phyloP scores from a whole-genome alignment of 2,797 vertebrate genomes.

The Halcyon chelicuti region DNA sequence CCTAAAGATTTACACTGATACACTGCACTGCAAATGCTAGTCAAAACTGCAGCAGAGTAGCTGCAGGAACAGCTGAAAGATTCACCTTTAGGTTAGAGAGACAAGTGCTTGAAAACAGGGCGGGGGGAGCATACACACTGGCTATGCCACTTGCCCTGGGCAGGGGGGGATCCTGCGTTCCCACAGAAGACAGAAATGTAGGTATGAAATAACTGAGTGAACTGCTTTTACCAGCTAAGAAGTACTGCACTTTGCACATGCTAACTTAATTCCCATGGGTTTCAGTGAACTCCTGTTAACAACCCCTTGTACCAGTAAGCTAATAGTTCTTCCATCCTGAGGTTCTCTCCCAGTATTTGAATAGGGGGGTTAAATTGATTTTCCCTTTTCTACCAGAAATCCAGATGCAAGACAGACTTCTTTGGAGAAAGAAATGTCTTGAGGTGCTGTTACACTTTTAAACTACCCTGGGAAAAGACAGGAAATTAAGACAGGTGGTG shows the following conservation, averaged over 20 bases:
- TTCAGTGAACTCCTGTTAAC: background rate
- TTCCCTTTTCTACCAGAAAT: background rate
- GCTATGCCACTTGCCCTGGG: background rate
- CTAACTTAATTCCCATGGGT: background rate
- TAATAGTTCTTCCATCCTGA: background rate
- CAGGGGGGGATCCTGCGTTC: rapidly evolving
- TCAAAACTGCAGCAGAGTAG: background rate
- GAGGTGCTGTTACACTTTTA: background rate
- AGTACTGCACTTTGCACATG: background rate
- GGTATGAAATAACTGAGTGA: background rate
- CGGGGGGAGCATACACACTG: background rate
- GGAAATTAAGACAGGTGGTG: background rate
- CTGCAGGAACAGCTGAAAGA: background rate
- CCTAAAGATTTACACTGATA: background rate
- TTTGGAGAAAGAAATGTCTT: background rate
- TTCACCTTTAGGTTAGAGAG: background rate
- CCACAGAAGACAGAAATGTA: background rate
- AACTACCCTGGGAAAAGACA: background rate
- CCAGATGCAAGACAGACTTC: background rate
- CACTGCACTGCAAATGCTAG: background rate
- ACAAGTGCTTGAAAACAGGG: background rate
- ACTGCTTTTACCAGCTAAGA: background rate
- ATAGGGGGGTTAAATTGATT: background rate
- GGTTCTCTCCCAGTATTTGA: background rate
- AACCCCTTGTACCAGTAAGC: background rate